Percentiles rank a stretch among this genome's conserved stretches.
These are phyloP conservation scores for Sorex araneus DNA, from an alignment of 2,113 vertebrate species.

Conservation along the genomic window DNA sequence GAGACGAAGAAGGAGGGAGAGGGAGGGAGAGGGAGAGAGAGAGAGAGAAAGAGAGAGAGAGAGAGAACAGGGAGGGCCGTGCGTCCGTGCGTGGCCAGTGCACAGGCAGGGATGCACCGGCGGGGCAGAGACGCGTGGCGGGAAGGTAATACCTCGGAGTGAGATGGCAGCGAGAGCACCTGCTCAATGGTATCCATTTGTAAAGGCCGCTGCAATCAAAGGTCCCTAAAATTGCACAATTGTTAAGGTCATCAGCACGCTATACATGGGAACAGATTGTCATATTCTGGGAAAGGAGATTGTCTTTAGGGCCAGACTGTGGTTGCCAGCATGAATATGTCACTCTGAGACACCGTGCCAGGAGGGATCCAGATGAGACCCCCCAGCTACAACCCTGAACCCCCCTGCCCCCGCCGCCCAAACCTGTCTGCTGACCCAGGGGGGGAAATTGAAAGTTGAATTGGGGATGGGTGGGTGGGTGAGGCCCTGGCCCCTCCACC, in stretches of 20 bases:
- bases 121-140: slow-evolving; percentile 89
- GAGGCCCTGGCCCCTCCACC: background rate
- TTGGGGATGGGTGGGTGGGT: background rate
- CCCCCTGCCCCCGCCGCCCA: background rate
- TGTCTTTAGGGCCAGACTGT: slow-evolving; percentile 88
- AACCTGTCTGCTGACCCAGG: slow-evolving; percentile 22
- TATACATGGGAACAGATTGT: slow-evolving; percentile 92
- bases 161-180: slow-evolving; percentile 97
- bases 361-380: background rate
- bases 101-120: slow-evolving; percentile 77
- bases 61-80: slow-evolving; percentile 47
- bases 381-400: background rate
- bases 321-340: slow-evolving; percentile 93
- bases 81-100: slow-evolving; percentile 65
- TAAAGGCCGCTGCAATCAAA: slow-evolving; percentile 99
- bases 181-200: slow-evolving; percentile 99
- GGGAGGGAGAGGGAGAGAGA: slow-evolving; percentile 5
- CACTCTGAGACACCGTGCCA: slow-evolving; percentile 82
- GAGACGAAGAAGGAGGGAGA: background rate
- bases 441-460: slow-evolving; percentile 69
- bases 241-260: slow-evolving; percentile 96
- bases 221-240: slow-evolving; percentile 99
- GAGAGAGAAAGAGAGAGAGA: slow-evolving; percentile 50
- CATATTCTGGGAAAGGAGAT: slow-evolving; percentile 90
- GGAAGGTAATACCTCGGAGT: slow-evolving; percentile 96